These are phyloP conservation scores for Sebastes trivittatus DNA, from an alignment of 2,797 vertebrate genomes.

Conservation along the genomic window DNA sequence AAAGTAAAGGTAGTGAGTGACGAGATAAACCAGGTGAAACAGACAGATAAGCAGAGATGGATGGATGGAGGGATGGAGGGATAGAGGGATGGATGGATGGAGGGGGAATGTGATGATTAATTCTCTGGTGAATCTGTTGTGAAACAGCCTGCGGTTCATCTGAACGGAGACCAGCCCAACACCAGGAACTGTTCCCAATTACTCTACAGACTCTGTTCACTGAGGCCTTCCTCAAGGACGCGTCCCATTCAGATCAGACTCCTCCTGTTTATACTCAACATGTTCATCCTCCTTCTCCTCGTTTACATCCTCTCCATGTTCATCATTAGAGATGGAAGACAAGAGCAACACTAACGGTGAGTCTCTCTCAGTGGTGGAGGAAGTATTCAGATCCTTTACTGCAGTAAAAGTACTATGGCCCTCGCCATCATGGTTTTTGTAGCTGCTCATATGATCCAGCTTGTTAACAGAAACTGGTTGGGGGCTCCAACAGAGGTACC, in stretches of 20 bases:
- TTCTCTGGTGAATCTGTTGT: conserved; percentile 22
- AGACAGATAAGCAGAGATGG: not conserved
- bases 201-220: not conserved
- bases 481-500: no score
- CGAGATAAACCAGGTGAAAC: not conserved
- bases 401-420: no score
- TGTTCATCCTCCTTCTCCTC: no score
- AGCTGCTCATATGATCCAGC: no score
- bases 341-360: no score
- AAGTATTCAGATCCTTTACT: no score
- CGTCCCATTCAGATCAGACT: not conserved
- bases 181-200: conserved; percentile 41
- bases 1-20: not conserved
- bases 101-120: conserved; percentile 3
- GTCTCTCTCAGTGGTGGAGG: no score
- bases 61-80: not conserved
- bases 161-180: conserved; percentile 17
- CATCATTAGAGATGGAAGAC: no score
- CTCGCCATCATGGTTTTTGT: no score
- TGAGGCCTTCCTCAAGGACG: not conserved
- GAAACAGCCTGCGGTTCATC: conserved; percentile 43
- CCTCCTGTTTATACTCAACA: not conserved
- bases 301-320: no score
- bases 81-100: not conserved
- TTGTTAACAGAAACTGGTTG: no score